Conservation (phyloP, 2,113 vertebrate species). For the Melanotaenia duboulayi region DNA sequence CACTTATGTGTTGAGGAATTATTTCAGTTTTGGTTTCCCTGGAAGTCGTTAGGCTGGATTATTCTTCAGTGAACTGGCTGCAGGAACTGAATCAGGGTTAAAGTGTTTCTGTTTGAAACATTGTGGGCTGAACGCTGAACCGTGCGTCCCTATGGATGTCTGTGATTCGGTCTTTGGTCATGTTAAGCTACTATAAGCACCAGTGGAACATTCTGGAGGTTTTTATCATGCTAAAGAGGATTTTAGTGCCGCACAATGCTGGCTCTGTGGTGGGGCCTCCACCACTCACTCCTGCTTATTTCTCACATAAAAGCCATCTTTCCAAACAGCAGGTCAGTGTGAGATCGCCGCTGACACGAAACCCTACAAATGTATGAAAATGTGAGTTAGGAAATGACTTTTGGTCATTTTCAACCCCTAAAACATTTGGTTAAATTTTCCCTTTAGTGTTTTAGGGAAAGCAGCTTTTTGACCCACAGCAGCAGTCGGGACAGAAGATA, state of each 20-base stretch:
- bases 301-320: slow-evolving; percentile 26
- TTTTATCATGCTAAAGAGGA: slow-evolving; percentile 42
- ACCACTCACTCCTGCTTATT: slow-evolving; percentile 7
- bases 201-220: slow-evolving; percentile 25
- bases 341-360: neutral
- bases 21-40: too few relatives aligned
- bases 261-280: slow-evolving; percentile 33
- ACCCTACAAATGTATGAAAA: neutral
- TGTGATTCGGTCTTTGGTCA: slow-evolving; percentile 1
- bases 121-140: neutral
- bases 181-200: slow-evolving; percentile 30
- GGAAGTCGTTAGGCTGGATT: too few relatives aligned
- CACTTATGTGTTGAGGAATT: too few relatives aligned
- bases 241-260: slow-evolving; percentile 42
- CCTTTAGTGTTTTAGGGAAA: too few relatives aligned
- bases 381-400: too few relatives aligned
- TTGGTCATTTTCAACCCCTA: too few relatives aligned
- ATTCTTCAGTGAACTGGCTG: neutral
- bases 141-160: neutral
- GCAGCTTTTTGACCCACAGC: too few relatives aligned
- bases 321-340: neutral
- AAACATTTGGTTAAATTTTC: too few relatives aligned
- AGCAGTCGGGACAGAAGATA: too few relatives aligned
- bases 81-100: neutral
- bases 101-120: neutral